Evolutionary conservation across 30 jellyfish, hydroid and myxozoan genomes (phyloP).

Genomic region (Aurelia sp.): DNA sequence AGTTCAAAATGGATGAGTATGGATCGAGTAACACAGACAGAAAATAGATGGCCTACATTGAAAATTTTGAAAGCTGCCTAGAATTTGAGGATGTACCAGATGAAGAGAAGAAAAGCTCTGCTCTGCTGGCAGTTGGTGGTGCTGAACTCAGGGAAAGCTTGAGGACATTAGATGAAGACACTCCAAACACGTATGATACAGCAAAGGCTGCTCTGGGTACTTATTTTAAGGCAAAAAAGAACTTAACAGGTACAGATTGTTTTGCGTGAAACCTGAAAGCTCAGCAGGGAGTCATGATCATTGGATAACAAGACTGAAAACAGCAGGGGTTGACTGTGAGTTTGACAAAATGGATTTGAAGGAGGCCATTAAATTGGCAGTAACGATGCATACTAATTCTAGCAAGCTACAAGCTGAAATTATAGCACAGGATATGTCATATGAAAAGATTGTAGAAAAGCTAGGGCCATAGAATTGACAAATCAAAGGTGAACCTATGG

Average conservation of each 20-base stretch:
- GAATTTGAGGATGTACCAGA: slow-evolving; percentile 24
- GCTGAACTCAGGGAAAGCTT: too few species aligned
- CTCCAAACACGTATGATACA: too few species aligned
- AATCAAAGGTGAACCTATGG: too few species aligned
- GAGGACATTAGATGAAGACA: too few species aligned
- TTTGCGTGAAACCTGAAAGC: slow-evolving; percentile 30
- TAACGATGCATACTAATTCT: slow-evolving; percentile 21
- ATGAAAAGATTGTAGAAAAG: slow-evolving; percentile 6
- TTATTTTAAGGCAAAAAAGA: neutral
- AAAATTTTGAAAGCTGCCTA: neutral
- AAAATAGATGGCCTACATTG: slow-evolving; percentile 39
- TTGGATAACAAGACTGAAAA: neutral
- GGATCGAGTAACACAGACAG: slow-evolving; percentile 17
- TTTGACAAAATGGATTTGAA: slow-evolving; percentile 17
- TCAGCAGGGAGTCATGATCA: slow-evolving; percentile 33
- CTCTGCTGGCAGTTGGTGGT: slow-evolving; percentile 40
- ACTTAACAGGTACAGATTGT: slow-evolving; percentile 41
- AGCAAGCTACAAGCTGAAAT: slow-evolving; percentile 22
- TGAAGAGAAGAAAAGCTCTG: slow-evolving; percentile 18
- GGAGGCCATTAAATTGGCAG: slow-evolving; percentile 38
- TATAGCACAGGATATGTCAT: slow-evolving; percentile 27
- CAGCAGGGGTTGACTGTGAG: slow-evolving; percentile 23
- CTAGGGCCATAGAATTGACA: slow-evolving; percentile 11
- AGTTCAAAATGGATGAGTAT: slow-evolving; percentile 45
- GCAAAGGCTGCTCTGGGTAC: slow-evolving; percentile 43